Evolutionary conservation across 2,888 invertebrate species (phyloP).

Genomic region (Ichneumoninae sp.): DNA sequence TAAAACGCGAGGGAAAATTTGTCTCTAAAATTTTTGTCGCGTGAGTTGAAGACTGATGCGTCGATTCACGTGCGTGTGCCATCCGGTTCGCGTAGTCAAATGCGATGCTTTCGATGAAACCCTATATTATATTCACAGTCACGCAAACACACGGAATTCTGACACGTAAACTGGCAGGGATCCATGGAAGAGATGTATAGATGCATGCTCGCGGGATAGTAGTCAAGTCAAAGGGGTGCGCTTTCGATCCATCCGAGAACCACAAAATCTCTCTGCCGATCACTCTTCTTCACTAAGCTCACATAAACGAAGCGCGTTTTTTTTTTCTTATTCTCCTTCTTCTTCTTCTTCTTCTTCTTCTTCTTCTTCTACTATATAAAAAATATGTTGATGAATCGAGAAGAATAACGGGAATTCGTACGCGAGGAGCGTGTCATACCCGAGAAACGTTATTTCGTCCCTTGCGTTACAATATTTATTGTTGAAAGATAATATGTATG

Average conservation of each 20-base stretch:
- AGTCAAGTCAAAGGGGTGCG: slow-evolving; percentile 2
- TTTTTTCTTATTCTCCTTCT: too few relatives aligned
- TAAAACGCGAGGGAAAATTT: slow-evolving; percentile 28
- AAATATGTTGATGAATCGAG: not conserved
- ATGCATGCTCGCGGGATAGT: slow-evolving; percentile 7
- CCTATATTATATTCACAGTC: not conserved
- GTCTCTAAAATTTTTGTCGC: slow-evolving; percentile 15
- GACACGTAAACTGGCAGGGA: slow-evolving; percentile 61
- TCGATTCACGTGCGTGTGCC: slow-evolving; percentile 58
- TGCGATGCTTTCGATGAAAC: not conserved
- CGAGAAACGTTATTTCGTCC: not conserved
- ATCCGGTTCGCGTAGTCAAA: slow-evolving; percentile 11
- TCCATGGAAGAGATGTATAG: slow-evolving; percentile 61
- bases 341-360: too few relatives aligned
- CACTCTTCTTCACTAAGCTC: not conserved
- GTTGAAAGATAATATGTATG: not conserved
- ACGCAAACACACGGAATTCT: slow-evolving; percentile 18
- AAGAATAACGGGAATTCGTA: not conserved
- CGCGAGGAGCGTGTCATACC: not conserved
- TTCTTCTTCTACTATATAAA: not conserved
- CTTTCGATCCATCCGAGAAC: slow-evolving; percentile 18
- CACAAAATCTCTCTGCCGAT: slow-evolving; percentile 11
- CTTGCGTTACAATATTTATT: not conserved
- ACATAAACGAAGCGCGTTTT: not conserved
- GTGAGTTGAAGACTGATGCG: slow-evolving; percentile 18